Conservation (phyloP, 2,797 vertebrate genomes). For the Moxostoma hubbsi region DNA sequence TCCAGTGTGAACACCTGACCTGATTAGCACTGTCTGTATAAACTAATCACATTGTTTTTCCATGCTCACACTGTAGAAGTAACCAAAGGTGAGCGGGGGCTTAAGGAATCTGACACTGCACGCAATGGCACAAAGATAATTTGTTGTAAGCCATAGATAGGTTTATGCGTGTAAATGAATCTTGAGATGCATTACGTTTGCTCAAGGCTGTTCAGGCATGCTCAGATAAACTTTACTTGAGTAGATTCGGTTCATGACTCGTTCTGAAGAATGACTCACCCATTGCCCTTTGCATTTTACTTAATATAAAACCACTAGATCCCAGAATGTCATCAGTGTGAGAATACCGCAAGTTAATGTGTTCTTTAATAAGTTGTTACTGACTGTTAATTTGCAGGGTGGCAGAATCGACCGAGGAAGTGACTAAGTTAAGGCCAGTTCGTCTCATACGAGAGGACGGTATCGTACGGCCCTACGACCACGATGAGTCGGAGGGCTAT, state of each 20-base stretch:
- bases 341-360: background rate
- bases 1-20: slow-evolving; percentile 23
- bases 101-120: slow-evolving; percentile 39
- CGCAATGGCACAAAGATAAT: slow-evolving; percentile 27
- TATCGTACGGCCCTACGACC: slow-evolving; percentile 89
- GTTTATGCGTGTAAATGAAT: slow-evolving; percentile 1
- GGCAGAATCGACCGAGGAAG: slow-evolving; percentile 93
- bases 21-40: slow-evolving; percentile 54
- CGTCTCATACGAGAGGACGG: slow-evolving; percentile 92
- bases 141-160: slow-evolving; percentile 2
- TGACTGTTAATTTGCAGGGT: slow-evolving; percentile 74
- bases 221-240: slow-evolving; percentile 12
- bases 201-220: slow-evolving; percentile 21
- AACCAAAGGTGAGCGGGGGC: slow-evolving; percentile 74
- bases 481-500: slow-evolving; percentile 86
- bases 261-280: slow-evolving; percentile 24
- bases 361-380: background rate
- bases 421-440: slow-evolving; percentile 87
- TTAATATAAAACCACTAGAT: slow-evolving; percentile 1
- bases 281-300: slow-evolving; percentile 6
- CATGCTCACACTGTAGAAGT: slow-evolving; percentile 77
- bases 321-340: background rate
- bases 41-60: slow-evolving; percentile 72
- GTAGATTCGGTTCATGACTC: slow-evolving; percentile 4
- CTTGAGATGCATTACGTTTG: slow-evolving; percentile 23